phyloP scores from a whole-genome alignment of 64 coral and sea anemone species.

The Astreopora myriophthalma region DNA sequence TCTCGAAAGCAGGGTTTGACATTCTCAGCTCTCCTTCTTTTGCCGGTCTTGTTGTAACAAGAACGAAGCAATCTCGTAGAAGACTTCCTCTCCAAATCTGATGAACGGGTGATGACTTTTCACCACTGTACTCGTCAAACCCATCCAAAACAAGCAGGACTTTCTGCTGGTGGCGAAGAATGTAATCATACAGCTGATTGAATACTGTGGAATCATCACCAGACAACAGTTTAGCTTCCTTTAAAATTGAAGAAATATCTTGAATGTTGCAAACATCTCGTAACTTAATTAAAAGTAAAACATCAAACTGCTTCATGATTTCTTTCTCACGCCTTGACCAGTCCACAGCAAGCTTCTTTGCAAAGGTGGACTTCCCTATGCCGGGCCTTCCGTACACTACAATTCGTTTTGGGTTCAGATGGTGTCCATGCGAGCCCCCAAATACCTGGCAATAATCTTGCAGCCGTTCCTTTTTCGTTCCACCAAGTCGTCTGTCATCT shows the following conservation, averaged over 20 bases:
- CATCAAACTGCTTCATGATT: background rate
- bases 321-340: conserved; percentile 1
- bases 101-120: background rate
- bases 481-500: background rate
- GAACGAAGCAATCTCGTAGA: background rate
- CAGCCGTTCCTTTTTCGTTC: background rate
- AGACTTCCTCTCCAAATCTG: background rate
- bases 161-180: conserved; percentile 12
- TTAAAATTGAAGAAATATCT: background rate
- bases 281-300: background rate
- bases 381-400: conserved; percentile 6
- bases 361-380: conserved; percentile 18
- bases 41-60: conserved; percentile 30
- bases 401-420: background rate
- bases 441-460: background rate
- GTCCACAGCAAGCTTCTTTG: background rate
- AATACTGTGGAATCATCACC: background rate
- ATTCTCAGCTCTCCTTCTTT: conserved; percentile 17
- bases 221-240: background rate
- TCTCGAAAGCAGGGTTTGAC: conserved; percentile 6
- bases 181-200: background rate
- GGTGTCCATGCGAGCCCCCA: background rate
- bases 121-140: conserved; percentile 36
- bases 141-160: conserved; percentile 59
- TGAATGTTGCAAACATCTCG: background rate